Percentiles rank a stretch among this genome's conserved stretches.
phyloP scores from a whole-genome alignment of 2,888 invertebrate species.

The Gasteruption jaculator region DNA sequence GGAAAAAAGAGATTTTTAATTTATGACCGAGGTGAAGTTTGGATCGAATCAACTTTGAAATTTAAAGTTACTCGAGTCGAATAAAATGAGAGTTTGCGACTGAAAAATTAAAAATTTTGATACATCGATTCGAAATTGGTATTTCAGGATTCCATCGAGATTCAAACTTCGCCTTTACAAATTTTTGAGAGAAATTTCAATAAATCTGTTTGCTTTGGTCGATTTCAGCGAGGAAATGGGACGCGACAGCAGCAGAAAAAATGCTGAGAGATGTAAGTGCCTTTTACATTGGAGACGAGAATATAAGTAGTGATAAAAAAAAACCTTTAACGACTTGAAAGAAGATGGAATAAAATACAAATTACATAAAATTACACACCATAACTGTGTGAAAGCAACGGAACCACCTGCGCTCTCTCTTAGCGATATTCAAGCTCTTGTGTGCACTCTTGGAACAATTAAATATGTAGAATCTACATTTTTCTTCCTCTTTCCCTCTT shows the following conservation, averaged over 20 bases:
- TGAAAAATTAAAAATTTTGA: too few species aligned
- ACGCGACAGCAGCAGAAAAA: constrained; percentile 82
- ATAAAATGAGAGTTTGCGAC: too few species aligned
- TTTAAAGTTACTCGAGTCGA: too few species aligned
- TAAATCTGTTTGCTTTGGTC: constrained; percentile 18
- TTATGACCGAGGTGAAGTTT: too few species aligned
- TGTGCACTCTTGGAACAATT: too few species aligned
- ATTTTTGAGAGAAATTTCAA: constrained; percentile 11
- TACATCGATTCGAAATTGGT: too few species aligned
- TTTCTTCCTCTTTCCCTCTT: too few species aligned
- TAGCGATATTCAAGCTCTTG: too few species aligned
- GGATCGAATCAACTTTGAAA: too few species aligned
- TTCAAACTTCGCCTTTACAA: neutral
- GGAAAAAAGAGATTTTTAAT: too few species aligned
- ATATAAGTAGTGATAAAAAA: neutral
- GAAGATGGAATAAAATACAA: neutral
- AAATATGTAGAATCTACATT: too few species aligned
- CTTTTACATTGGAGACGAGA: constrained; percentile 1
- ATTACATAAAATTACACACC: too few species aligned
- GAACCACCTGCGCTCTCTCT: constrained; percentile 10
- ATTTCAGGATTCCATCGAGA: neutral
- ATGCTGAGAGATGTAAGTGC: constrained; percentile 82
- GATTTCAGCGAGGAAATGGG: constrained; percentile 79
- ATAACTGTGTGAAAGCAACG: constrained; percentile 12
- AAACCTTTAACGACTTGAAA: neutral